A percentile compares a stretch with the other conserved stretches of the same genome.
Conservation (phyloP, 2,113 vertebrate genomes). For the Rhinopomastus cyanomelas region DNA sequence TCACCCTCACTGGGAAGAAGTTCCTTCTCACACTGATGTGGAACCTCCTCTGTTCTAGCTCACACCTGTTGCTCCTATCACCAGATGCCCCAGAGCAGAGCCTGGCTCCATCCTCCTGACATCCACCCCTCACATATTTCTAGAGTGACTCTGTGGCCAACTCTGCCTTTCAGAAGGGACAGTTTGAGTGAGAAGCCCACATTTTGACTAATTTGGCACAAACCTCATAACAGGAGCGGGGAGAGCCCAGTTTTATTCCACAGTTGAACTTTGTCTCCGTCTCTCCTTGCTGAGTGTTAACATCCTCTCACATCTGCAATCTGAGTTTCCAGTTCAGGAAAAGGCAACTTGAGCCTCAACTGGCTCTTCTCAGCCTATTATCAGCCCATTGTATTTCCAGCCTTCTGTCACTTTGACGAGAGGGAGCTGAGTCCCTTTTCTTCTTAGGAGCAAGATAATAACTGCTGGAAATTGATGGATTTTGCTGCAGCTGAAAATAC, state of each 20-base stretch:
- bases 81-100: no score
- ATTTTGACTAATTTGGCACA: neutral
- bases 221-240: neutral
- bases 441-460: conserved; percentile 46
- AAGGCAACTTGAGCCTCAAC: neutral
- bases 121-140: no score
- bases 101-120: no score
- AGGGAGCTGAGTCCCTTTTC: neutral
- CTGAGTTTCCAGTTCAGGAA: neutral
- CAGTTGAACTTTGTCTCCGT: neutral
- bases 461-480: conserved; percentile 48
- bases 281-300: neutral
- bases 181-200: neutral
- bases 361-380: neutral
- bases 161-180: neutral
- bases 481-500: conserved; percentile 46
- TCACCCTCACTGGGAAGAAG: no score
- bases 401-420: conserved; percentile 21
- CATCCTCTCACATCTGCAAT: neutral
- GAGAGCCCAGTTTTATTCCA: no score
- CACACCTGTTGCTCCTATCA: no score
- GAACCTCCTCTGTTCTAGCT: no score
- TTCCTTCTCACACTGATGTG: no score
- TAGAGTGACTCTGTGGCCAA: neutral
- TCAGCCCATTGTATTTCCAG: neutral